Percentiles rank a stretch among this genome's conserved stretches.
phyloP scores from a whole-genome alignment of 2,113 vertebrate species.

The Vicugna pacos region DNA sequence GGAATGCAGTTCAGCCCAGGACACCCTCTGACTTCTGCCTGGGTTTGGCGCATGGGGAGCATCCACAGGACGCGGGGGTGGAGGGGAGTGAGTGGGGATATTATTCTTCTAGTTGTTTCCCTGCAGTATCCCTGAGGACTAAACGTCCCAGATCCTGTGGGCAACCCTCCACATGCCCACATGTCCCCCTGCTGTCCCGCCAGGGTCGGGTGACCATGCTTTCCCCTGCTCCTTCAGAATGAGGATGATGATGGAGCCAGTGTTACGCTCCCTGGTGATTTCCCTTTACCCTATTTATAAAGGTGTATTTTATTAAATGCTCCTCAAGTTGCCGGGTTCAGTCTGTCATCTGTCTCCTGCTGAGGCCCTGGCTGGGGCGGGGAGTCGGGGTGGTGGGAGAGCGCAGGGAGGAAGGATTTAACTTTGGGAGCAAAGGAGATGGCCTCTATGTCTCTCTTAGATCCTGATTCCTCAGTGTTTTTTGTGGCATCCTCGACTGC shows the following conservation, averaged over 20 bases:
- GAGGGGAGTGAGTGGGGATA: background rate
- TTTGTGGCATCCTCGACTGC: background rate
- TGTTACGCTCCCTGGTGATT: background rate
- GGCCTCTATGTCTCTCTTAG: background rate
- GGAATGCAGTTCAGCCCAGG: background rate
- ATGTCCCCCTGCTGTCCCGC: background rate
- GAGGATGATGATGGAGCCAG: too few species aligned
- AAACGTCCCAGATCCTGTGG: background rate
- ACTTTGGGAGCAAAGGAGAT: background rate
- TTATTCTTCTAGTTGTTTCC: background rate
- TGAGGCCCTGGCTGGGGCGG: background rate
- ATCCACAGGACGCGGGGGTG: background rate
- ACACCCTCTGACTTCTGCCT: background rate
- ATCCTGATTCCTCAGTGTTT: background rate
- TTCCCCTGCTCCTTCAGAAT: background rate
- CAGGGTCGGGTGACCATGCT: too few species aligned
- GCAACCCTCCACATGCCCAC: background rate
- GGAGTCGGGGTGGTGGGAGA: fast-evolving
- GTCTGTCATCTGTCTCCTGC: background rate
- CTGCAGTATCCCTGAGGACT: background rate
- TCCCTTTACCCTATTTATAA: background rate
- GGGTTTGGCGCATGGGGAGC: background rate
- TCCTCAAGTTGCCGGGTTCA: background rate
- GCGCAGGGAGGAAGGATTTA: background rate
- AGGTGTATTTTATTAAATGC: background rate